Percentiles rank a stretch among this genome's conserved stretches.
Conservation (phyloP, 2,888 invertebrate species). For the Drosophila stalkeri region DNA sequence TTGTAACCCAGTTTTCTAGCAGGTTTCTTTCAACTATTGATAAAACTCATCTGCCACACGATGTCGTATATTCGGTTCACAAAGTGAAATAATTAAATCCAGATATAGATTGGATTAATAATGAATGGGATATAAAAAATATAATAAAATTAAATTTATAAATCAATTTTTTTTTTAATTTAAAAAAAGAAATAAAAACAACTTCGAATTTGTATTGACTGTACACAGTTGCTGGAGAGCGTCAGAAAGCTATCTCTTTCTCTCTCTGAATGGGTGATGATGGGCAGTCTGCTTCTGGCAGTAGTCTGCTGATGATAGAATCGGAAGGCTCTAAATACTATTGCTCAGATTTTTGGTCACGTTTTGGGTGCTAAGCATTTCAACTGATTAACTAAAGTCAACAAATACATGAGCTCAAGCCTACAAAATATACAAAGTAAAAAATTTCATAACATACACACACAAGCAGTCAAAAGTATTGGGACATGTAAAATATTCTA, state of each 20-base stretch:
- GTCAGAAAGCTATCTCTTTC: no score
- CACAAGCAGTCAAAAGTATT: no score
- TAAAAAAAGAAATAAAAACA: no score
- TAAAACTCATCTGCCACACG: neutral
- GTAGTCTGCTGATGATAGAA: neutral
- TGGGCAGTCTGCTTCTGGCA: neutral
- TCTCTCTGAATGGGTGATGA: no score
- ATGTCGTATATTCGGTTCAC: slow-evolving; percentile 1
- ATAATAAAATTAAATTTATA: neutral
- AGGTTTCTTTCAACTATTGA: neutral
- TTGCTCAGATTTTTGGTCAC: neutral
- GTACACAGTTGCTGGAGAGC: no score
- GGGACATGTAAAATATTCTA: no score
- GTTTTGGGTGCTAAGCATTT: neutral
- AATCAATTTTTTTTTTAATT: no score
- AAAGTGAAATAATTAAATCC: neutral
- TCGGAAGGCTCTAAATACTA: neutral
- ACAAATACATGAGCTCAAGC: neutral
- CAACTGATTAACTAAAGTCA: neutral
- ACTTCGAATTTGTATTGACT: no score
- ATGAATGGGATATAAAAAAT: neutral
- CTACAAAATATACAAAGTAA: neutral
- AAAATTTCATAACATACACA: neutral
- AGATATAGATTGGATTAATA: neutral
- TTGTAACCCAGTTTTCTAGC: neutral